Conservation (phyloP, 2,113 vertebrate species). For the Psephotus haematonotus region DNA sequence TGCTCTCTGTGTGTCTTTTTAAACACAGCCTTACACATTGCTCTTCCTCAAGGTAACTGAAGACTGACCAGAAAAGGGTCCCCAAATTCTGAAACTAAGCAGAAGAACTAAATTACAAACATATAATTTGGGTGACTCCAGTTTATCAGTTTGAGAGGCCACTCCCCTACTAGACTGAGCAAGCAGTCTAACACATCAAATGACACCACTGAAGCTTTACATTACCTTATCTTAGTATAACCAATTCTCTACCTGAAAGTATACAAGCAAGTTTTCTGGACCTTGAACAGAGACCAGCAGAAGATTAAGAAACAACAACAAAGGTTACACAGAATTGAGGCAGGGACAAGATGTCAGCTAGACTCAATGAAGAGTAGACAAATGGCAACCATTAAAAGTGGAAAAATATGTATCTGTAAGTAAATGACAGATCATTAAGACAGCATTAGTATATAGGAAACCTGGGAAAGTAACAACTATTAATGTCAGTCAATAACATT, state of each 20-base stretch:
- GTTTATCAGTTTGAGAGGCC: not conserved
- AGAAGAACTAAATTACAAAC: not conserved
- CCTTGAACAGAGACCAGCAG: not conserved
- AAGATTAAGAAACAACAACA: not conserved
- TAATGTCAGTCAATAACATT: not conserved
- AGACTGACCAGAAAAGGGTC: not conserved
- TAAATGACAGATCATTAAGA: not conserved
- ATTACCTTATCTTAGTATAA: not conserved
- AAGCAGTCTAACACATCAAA: not conserved
- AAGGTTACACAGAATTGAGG: not conserved
- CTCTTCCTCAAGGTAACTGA: not conserved
- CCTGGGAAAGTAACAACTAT: not conserved
- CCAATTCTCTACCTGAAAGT: not conserved
- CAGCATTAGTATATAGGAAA: not conserved
- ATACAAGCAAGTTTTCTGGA: not conserved
- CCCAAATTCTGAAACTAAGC: not conserved
- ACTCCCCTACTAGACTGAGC: not conserved
- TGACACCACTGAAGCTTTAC: not conserved
- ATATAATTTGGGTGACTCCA: accelerated
- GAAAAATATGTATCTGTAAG: not conserved
- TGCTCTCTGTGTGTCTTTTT: not conserved
- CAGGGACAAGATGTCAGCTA: not conserved
- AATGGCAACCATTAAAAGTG: not conserved
- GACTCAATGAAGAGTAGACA: not conserved
- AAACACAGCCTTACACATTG: not conserved